Conservation (phyloP, 2,888 invertebrate genomes). For the Platycheirus albimanus region DNA sequence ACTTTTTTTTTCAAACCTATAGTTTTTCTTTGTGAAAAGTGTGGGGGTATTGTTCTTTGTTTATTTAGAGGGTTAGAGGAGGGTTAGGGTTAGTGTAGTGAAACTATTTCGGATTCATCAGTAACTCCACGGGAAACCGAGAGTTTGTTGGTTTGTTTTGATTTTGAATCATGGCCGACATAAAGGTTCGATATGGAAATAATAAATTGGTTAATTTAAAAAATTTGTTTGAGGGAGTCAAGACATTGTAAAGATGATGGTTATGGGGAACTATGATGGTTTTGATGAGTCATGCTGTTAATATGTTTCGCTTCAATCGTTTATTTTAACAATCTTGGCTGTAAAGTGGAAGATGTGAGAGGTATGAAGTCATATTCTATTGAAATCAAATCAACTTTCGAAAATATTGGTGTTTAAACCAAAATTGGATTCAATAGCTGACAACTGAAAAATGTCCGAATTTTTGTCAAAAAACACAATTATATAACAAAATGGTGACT, state of each 20-base stretch:
- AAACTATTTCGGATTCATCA: slow-evolving; percentile 62
- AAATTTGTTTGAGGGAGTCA: slow-evolving; percentile 29
- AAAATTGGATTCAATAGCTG: no score
- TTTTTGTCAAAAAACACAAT: no score
- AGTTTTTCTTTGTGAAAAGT: slow-evolving; percentile 50
- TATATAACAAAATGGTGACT: no score
- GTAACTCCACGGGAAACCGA: slow-evolving; percentile 64
- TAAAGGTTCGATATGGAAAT: slow-evolving; percentile 42
- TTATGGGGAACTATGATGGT: background rate
- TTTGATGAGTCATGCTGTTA: slow-evolving; percentile 67
- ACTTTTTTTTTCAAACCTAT: slow-evolving; percentile 2
- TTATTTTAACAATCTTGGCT: slow-evolving; percentile 26
- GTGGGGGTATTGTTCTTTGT: slow-evolving; percentile 21
- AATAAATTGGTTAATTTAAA: slow-evolving; percentile 71
- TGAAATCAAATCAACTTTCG: no score
- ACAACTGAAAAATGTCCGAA: no score
- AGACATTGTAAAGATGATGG: slow-evolving; percentile 28
- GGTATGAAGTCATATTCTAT: background rate
- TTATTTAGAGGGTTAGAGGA: slow-evolving; percentile 35
- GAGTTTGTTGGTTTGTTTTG: slow-evolving; percentile 53
- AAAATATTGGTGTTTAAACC: no score
- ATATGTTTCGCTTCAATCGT: slow-evolving; percentile 45
- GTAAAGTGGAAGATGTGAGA: background rate
- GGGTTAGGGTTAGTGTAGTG: slow-evolving; percentile 20
- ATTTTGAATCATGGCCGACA: slow-evolving; percentile 45